Percentiles rank a stretch among this genome's conserved stretches.
Evolutionary conservation across 2,888 invertebrate species (phyloP).

Genomic region (Parnassius orleans): DNA sequence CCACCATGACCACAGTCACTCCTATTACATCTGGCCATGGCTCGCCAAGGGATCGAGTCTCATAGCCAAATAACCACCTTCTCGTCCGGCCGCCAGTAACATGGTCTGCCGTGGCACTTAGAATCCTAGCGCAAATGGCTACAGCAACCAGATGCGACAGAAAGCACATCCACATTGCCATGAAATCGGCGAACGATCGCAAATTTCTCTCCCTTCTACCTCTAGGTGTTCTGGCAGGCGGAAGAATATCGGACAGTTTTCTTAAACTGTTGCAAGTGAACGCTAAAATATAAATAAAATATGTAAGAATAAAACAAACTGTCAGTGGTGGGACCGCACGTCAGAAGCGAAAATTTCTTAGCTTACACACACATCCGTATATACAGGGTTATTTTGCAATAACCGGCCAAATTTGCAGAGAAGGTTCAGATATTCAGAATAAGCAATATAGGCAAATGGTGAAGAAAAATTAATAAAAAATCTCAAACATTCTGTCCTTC

Average conservation of each 20-base stretch:
- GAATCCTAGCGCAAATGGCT: constrained; percentile 82
- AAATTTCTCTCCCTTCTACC: constrained; percentile 70
- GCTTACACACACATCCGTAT: too few species aligned
- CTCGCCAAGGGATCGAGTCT: constrained; percentile 80
- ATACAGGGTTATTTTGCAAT: too few species aligned
- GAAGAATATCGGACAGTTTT: constrained; percentile 62
- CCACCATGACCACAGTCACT: constrained; percentile 81
- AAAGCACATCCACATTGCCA: constrained; percentile 82
- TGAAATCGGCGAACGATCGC: constrained; percentile 78
- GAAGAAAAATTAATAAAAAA: too few species aligned
- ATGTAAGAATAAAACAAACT: too few species aligned
- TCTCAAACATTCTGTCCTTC: too few species aligned
- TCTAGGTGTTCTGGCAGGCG: constrained; percentile 60
- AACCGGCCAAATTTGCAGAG: too few species aligned
- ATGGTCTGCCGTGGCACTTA: constrained; percentile 83
- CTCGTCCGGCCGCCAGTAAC: constrained; percentile 82
- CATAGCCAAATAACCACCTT: constrained; percentile 81
- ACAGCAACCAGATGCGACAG: constrained; percentile 81
- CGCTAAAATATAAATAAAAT: constrained; percentile 47
- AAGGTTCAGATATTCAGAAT: too few species aligned
- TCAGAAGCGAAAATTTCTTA: too few species aligned
- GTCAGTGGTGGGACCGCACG: too few species aligned
- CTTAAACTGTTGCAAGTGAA: constrained; percentile 66
- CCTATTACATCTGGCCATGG: constrained; percentile 84
- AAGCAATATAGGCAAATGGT: too few species aligned